phyloP scores from a whole-genome alignment of 1,140 invertebrate genomes.

The Caenorhabditis inopinata region DNA sequence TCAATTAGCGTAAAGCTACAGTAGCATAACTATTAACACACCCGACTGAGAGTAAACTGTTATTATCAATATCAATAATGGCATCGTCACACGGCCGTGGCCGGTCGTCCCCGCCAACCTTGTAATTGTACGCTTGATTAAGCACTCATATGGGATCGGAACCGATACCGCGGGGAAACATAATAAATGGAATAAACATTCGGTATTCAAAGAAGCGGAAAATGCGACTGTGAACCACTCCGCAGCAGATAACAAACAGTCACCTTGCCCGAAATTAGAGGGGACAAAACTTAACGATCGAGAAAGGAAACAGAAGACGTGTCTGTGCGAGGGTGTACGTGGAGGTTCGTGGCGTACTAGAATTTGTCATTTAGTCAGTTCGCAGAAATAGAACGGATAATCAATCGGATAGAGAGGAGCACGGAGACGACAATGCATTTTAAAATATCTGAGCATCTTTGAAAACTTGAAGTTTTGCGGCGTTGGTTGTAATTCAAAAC shows the following conservation, averaged over 20 bases:
- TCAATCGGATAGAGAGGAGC: background rate
- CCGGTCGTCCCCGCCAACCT: background rate
- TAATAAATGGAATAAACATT: background rate
- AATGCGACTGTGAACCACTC: background rate
- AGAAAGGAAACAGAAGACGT: background rate
- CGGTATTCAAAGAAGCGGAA: background rate
- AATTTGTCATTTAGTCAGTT: constrained; percentile 9
- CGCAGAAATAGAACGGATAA: background rate
- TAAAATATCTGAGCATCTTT: no score
- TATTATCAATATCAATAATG: background rate
- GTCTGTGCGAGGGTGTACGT: no score
- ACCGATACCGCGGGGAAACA: no score
- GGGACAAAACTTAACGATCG: background rate
- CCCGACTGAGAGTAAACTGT: no score
- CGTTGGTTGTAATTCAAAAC: no score
- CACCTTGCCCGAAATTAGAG: constrained; percentile 7
- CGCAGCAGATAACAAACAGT: background rate
- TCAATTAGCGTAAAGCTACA: no score
- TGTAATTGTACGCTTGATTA: background rate
- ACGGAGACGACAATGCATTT: constrained; percentile 15
- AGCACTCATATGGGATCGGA: background rate
- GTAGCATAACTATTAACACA: no score
- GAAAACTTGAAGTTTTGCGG: background rate
- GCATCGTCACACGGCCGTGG: background rate
- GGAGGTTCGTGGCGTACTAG: constrained; percentile 13